These are phyloP conservation scores for Agrilus biguttatus DNA, from an alignment of 2,888 invertebrate genomes.

Conservation along the genomic window DNA sequence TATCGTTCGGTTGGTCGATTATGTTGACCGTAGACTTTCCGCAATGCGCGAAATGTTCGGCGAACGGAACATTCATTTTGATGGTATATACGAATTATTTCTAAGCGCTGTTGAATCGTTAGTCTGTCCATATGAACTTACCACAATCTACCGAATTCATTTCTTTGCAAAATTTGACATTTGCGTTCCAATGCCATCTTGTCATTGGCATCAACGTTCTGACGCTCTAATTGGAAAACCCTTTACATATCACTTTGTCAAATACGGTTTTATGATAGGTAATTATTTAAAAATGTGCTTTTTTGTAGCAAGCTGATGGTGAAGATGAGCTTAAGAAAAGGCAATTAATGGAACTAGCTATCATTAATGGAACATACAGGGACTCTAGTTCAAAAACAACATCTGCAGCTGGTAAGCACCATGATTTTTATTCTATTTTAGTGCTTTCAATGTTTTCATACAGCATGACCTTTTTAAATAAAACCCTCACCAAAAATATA, in stretches of 20 bases:
- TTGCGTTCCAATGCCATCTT: no score
- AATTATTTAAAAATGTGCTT: constrained; percentile 2
- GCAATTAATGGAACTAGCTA: constrained; percentile 99
- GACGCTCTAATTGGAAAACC: no score
- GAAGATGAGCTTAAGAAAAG: constrained; percentile 99
- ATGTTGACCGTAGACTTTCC: no score
- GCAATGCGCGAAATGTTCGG: no score
- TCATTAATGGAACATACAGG: constrained; percentile 99
- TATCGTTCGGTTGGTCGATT: no score
- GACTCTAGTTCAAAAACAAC: constrained; percentile 77
- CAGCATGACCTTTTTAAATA: background rate
- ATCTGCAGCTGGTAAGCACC: constrained; percentile 58
- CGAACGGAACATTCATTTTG: no score
- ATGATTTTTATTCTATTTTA: background rate
- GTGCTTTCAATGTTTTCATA: background rate
- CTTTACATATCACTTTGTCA: background rate
- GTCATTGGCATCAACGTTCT: no score
- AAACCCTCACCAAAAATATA: background rate
- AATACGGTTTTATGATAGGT: background rate
- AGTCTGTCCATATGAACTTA: no score
- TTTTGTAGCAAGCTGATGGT: constrained; percentile 83
- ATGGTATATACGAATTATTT: no score
- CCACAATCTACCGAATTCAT: no score
- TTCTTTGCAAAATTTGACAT: no score
- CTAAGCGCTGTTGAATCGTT: no score